Conservation (phyloP, 2,888 invertebrate genomes). For the Galerucella calmariensis region DNA sequence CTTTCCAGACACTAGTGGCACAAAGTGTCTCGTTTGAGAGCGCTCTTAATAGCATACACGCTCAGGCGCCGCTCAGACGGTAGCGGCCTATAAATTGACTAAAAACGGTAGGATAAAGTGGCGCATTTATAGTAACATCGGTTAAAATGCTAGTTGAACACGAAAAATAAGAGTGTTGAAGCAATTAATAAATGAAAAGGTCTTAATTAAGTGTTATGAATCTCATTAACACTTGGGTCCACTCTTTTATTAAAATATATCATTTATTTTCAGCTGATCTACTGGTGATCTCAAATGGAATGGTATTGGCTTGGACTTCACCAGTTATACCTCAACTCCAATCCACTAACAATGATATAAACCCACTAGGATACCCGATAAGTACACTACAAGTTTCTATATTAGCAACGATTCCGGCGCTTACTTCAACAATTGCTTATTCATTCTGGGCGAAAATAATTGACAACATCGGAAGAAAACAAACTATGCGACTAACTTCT, state of each 20-base stretch:
- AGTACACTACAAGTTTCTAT: background rate
- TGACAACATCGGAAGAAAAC: slow-evolving; percentile 5
- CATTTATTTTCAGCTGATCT: slow-evolving; percentile 3
- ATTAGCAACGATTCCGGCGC: background rate
- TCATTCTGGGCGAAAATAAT: slow-evolving; percentile 11
- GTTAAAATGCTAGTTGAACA: no score
- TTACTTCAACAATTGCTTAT: background rate
- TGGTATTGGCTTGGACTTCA: slow-evolving; percentile 2
- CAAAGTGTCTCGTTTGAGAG: no score
- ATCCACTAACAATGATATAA: slow-evolving; percentile 5
- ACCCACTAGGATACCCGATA: slow-evolving; percentile 11
- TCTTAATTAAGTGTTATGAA: no score
- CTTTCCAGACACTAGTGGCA: no score
- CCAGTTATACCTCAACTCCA: slow-evolving; percentile 10
- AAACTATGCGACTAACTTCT: background rate
- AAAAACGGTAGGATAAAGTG: no score
- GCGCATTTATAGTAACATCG: no score
- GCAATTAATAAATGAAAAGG: no score
- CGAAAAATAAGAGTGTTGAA: no score
- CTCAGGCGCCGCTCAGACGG: no score
- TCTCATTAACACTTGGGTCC: background rate
- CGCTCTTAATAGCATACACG: no score
- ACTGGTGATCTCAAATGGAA: background rate
- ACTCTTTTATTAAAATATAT: background rate
- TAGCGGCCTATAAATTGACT: no score